Evolutionary conservation across 2,888 invertebrate species (phyloP), one percentile per base, ranked within the genome.

Genomic region (Hesperia comma): DNA sequence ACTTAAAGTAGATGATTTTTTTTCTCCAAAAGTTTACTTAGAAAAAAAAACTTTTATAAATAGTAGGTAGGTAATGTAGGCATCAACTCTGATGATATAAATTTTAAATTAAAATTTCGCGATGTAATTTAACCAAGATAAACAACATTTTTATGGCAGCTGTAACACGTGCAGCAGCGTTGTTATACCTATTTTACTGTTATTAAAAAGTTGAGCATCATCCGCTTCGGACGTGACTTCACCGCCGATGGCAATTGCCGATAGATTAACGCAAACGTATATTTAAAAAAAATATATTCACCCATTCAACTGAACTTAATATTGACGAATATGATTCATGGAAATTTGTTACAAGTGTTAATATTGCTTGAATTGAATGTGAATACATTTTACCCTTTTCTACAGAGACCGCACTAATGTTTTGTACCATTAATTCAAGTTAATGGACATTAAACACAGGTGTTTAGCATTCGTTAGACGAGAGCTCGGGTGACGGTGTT

Each of bases 381-480:
- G 0, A 46, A 46, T 46, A 46, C 15, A 15, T 43, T 43, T 5
- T n/a, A 17, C 43, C 43, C 43, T 17, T 17, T 46, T 46, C 6
- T 41, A 17, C 43, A 46, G 10, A 8, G 43, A 46, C 12, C 7
- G 15, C 43, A 46, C 8, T 46, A 46, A 46, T 46, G 43, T 46
- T 46, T 17, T 7, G 17, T 8, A n/a, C 17, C 43, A 46, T 46
- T 46, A 46, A 46, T 46, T 46, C 15, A 7, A 46, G 43, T 17
- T 46, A 46, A 46, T 46, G 43, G 43, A 17, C 43, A 46, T 46
- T 46, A 46, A 46, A 46, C 43, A 46, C 17, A 17, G 17, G 43
- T 46, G 17, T 46, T 46, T 46, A 46, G 15, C 43, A 46, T 46
- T 46, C 43, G 43, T 46, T 17, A 46, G 43, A 46, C 43, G 43